Evolutionary conservation across 2,797 vertebrate species (phyloP), one percentile per base, ranked within the genome.

Genomic region (Sebastes matsubarae): DNA sequence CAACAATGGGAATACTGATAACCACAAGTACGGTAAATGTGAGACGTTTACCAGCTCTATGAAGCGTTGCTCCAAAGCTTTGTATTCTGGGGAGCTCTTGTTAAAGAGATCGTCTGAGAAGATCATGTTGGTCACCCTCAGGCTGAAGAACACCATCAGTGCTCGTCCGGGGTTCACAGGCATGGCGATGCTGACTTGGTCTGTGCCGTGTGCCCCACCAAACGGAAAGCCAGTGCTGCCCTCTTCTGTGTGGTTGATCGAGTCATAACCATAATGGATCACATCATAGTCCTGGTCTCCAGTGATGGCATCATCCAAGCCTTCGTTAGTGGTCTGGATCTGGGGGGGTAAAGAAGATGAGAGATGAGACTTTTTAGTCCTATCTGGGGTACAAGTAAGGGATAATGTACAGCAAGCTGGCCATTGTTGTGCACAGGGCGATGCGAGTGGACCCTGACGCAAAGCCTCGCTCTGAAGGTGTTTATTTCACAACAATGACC

Each of bases 41-140:
- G 20, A 38, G 38, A 38, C 3, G 70, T 95, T 96, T 95, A 99
- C 99, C 97, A 99, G 93, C 89, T 99, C 97, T 42, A 98, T 81
- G 93, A 99, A 99, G 60, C 97, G 95, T 78, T 98, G 98, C 86
- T 99, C 98, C 92, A 99, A 79, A 5, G 97, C 96, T 92, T 98
- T 99, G 92, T 99, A 99, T 75, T 99, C 98, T 80, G 97, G 93
- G 1, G 99, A 99, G 88, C 97, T 98, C 93, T 99, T 99, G 93
- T 99, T 99, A 81, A 99, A 99, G 24, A 99, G 94, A 79, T 99
- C 97, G 14, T 99, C 97, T 24, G 99, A 99, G 94, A 99, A 99
- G 89, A 97, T 97, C 97, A 99, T 99, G 92, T 99, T 99, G 84
- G 98, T 99, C 73, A 99, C 98, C 74, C 99, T 95, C 42, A 99